Conservation (phyloP, 2,113 vertebrate genomes). For the Nettapus auritus region DNA sequence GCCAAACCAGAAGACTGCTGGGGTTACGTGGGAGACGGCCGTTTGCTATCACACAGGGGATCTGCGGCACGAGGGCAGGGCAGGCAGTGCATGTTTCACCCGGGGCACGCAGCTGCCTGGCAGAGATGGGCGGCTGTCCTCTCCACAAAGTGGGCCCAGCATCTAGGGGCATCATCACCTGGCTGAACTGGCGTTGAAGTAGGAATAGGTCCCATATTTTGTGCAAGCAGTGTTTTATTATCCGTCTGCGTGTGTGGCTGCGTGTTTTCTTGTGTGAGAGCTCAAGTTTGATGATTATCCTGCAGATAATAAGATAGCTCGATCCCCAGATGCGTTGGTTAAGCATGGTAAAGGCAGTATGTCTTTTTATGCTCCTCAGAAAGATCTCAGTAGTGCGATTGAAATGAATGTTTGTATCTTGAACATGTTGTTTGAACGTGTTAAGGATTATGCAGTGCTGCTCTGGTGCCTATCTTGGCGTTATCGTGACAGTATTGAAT, state of each 20-base stretch:
- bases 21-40: rapidly evolving
- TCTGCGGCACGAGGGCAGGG: neutral
- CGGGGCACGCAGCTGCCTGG: too few relatives aligned
- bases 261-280: neutral
- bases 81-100: neutral
- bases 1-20: rapidly evolving
- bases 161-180: too few relatives aligned
- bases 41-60: rapidly evolving
- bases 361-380: neutral
- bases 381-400: neutral
- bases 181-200: rapidly evolving
- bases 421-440: neutral
- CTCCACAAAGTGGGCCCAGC: too few relatives aligned
- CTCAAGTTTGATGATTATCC: neutral
- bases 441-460: neutral
- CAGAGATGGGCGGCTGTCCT: too few relatives aligned
- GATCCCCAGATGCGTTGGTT: neutral
- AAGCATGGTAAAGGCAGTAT: neutral
- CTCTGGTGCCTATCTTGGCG: neutral
- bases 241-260: neutral
- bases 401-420: neutral
- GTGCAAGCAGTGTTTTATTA: neutral
- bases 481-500: neutral
- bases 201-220: neutral
- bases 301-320: neutral